Evolutionary conservation across 2,797 vertebrate genomes (phyloP), one percentile per base, ranked within the genome.

Genomic region (Sebastes hubbsi): DNA sequence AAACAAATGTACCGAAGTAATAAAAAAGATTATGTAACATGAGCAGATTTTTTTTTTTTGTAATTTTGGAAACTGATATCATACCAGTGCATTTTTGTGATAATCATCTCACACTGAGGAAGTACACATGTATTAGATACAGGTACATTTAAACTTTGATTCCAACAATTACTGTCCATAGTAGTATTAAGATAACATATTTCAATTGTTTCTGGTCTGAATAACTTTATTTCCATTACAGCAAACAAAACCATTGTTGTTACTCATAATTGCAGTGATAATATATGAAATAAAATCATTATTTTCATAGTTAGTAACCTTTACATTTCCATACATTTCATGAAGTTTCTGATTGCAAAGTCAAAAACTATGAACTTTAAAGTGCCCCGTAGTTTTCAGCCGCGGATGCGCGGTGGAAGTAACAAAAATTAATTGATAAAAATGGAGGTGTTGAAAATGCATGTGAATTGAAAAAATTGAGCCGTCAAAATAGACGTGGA

Each of bases 1-100:
- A 75, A 80, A 88, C 36, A 81, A 80, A 86, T 94, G 88, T 94
- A 91, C 77, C 18, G 71, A 87, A 91, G 83, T 90, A 95, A 95
- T 96, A 94, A 96, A 95, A 84, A 62, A 64, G 20, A 56, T 46
- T 4, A 78, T 78, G 55, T 70, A 75, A 84, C 75, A 54, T 2
- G 3, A 75, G 25, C 3, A 80, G 32, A 42, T 18, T 82, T 77
- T 61, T 82, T 61, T 82, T 80, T 27, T 80, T 27, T 59, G 25
- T 68, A 13, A 60, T 72, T 69, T 76, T 78, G 56, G 32, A 69
- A 24, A 52, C 2, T 3, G 13, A 18, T 46, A 46, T 46, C 16
- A 46, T 46, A 20, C 18, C 42, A 46, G 42, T n/a, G 49, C 49
- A 52, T 10, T 52, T 52, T 18, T 52, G 49, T 52, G 8, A 52